Conservation (phyloP, 1,140 invertebrate genomes). For the Caerostris darwini region DNA sequence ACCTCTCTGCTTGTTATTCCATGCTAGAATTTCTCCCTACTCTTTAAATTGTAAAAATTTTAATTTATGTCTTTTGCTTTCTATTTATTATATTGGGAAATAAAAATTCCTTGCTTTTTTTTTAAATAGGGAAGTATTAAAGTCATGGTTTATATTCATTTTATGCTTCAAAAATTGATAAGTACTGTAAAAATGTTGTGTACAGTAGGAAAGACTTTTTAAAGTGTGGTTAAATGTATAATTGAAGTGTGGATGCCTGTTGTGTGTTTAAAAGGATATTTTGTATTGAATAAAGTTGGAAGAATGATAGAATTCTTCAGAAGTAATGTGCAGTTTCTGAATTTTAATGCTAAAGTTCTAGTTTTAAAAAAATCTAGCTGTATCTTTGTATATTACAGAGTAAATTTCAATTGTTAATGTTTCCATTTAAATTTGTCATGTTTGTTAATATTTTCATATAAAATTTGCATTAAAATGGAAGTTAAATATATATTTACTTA, state of each 20-base stretch:
- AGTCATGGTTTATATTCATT: not conserved
- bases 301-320: not conserved
- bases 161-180: not conserved
- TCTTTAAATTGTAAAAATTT: not conserved
- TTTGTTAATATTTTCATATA: no score
- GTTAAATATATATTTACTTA: no score
- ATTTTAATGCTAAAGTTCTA: no score
- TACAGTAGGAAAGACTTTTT: not conserved
- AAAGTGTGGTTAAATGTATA: not conserved
- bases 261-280: slow-evolving; percentile 11
- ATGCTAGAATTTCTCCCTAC: no score
- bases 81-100: not conserved
- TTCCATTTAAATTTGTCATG: no score
- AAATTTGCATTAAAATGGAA: no score
- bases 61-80: not conserved
- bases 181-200: slow-evolving; percentile 21
- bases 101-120: not conserved
- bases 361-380: no score
- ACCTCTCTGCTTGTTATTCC: not conserved
- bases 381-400: no score
- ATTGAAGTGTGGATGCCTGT: not conserved
- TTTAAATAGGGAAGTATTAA: not conserved
- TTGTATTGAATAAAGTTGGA: not conserved
- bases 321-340: not conserved
- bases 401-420: no score